Percentiles rank a stretch among this genome's conserved stretches.
These are phyloP conservation scores for Nicator chloris DNA, from an alignment of 2,113 vertebrate genomes.

Conservation along the genomic window DNA sequence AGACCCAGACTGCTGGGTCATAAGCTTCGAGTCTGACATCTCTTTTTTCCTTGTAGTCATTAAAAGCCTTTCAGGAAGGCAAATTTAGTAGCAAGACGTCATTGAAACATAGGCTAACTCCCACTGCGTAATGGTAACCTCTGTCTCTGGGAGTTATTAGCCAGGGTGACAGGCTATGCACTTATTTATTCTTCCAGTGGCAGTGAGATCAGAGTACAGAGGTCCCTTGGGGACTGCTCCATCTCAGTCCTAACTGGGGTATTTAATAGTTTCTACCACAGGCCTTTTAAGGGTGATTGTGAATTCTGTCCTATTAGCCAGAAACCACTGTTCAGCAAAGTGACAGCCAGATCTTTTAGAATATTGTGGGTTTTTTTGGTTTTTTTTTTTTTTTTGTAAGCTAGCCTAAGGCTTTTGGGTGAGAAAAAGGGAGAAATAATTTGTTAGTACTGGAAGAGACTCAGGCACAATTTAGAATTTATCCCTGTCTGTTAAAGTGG, in stretches of 20 bases:
- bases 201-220: not conserved
- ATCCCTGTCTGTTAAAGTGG: not conserved
- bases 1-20: not conserved
- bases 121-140: slow-evolving; percentile 9
- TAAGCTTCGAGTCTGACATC: not conserved
- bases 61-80: slow-evolving; percentile 15
- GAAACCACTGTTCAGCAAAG: not conserved
- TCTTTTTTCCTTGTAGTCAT: not conserved
- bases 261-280: slow-evolving; percentile 2
- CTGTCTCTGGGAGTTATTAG: slow-evolving; percentile 1
- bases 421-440: not conserved
- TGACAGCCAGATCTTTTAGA: not conserved
- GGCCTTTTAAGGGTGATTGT: not conserved
- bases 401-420: not conserved
- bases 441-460: not conserved
- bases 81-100: slow-evolving; percentile 38
- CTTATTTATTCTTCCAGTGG: slow-evolving; percentile 3
- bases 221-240: not conserved
- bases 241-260: not conserved
- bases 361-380: too few relatives aligned
- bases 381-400: slow-evolving; percentile 24
- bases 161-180: not conserved
- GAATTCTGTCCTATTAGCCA: not conserved
- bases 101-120: slow-evolving; percentile 29
- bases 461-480: not conserved